Percentiles rank a stretch among this genome's conserved stretches.
phyloP scores from a whole-genome alignment of 2,797 vertebrate species.

The Acrossocheilus fasciatus region DNA sequence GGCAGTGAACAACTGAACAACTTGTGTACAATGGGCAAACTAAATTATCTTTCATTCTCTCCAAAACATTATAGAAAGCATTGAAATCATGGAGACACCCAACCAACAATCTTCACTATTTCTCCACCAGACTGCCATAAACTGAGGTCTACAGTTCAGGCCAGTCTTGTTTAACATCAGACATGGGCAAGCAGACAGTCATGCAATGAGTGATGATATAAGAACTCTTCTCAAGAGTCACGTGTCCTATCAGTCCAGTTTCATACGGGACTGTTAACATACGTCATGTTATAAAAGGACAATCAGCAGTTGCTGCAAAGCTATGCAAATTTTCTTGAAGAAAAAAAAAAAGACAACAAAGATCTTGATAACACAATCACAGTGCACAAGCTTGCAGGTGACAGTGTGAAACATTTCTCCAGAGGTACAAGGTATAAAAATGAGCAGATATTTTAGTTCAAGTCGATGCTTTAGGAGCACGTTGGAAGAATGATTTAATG shows the following conservation, averaged over 20 bases:
- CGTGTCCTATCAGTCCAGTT: conserved; percentile 54
- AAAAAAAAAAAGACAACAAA: conserved; percentile 87
- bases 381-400: conserved; percentile 98
- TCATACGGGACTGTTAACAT: conserved; percentile 57
- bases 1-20: conserved; percentile 37
- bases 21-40: conserved; percentile 49
- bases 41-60: background rate
- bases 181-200: conserved; percentile 62
- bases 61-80: conserved; percentile 8
- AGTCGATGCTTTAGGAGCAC: conserved; percentile 62
- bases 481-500: conserved; percentile 48
- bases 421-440: conserved; percentile 64
- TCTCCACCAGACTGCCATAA: conserved; percentile 18
- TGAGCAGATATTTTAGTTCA: conserved; percentile 44
- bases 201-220: conserved; percentile 66
- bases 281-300: conserved; percentile 78
- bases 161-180: conserved; percentile 54
- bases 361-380: conserved; percentile 94
- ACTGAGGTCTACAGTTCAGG: conserved; percentile 44
- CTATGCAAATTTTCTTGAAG: conserved; percentile 87
- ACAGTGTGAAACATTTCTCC: conserved; percentile 75
- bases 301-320: conserved; percentile 89
- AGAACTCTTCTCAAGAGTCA: conserved; percentile 46
- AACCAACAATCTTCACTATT: conserved; percentile 24
- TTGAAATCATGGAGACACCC: conserved; percentile 1